These are phyloP conservation scores for Fopius arisanus DNA, from an alignment of 1,140 invertebrate species.

Conservation along the genomic window DNA sequence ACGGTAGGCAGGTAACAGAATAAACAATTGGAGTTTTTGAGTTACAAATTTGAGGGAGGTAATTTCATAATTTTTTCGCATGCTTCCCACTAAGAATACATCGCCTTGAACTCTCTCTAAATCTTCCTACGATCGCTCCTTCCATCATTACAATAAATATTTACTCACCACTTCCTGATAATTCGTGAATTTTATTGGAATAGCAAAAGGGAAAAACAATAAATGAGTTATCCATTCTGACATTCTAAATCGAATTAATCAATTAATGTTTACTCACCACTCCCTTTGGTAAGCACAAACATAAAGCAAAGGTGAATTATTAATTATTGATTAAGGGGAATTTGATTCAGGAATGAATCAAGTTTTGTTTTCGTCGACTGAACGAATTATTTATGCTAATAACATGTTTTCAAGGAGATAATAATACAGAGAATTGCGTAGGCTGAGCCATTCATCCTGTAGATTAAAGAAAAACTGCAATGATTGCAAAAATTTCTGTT, in stretches of 20 bases:
- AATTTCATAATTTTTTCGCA: conserved; percentile 15
- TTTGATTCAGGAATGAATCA: background rate
- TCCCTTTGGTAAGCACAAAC: conserved; percentile 48
- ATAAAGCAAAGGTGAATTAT: conserved; percentile 26
- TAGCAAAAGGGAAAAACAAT: conserved; percentile 40
- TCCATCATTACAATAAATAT: background rate
- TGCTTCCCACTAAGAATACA: background rate
- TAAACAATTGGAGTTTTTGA: conserved; percentile 51
- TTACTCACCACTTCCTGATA: conserved; percentile 67
- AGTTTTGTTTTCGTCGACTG: background rate
- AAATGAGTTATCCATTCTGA: conserved; percentile 28
- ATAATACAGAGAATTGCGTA: too few species aligned
- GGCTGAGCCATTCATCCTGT: too few species aligned
- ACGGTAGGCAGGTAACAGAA: conserved; percentile 63
- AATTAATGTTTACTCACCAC: conserved; percentile 44
- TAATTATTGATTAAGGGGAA: background rate
- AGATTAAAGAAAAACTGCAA: too few species aligned
- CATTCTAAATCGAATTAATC: background rate
- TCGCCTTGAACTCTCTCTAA: background rate
- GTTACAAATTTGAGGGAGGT: conserved; percentile 25
- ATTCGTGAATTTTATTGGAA: conserved; percentile 33
- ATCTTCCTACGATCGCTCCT: conserved; percentile 9
- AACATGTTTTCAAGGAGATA: too few species aligned
- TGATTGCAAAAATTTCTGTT: too few species aligned
- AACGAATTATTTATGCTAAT: too few species aligned